Conservation (phyloP, 2,113 vertebrate species). For the Bubo bubo region DNA sequence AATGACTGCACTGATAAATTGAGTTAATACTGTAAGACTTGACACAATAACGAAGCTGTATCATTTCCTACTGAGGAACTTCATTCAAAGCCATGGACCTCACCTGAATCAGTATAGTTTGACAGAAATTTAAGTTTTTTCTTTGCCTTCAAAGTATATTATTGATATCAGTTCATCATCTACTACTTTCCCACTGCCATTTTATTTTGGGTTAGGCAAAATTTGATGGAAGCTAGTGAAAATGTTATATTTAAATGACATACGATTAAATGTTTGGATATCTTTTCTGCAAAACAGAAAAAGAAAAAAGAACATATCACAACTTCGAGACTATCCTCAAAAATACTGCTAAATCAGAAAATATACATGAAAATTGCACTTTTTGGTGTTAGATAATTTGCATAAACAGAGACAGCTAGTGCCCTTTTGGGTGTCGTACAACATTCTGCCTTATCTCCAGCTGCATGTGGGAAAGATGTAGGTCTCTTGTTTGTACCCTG, state of each 20-base stretch:
- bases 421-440: background rate
- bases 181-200: background rate
- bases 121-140: background rate
- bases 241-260: background rate
- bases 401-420: background rate
- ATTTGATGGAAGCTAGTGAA: background rate
- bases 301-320: background rate
- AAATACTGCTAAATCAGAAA: background rate
- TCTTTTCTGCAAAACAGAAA: background rate
- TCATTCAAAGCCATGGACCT: background rate
- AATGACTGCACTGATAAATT: background rate
- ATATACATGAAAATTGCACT: background rate
- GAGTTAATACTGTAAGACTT: background rate
- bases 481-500: background rate
- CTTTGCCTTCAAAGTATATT: background rate
- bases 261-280: background rate
- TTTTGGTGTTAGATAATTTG: background rate
- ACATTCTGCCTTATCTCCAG: background rate
- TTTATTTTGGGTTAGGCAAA: background rate
- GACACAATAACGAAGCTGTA: background rate
- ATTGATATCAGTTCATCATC: background rate
- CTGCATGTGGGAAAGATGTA: background rate
- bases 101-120: background rate
- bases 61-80: background rate
- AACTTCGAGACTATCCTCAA: background rate